Evolutionary conservation across 35 echinoderm and acorn worm genomes (phyloP).

Genomic region (Chiridota heheva): DNA sequence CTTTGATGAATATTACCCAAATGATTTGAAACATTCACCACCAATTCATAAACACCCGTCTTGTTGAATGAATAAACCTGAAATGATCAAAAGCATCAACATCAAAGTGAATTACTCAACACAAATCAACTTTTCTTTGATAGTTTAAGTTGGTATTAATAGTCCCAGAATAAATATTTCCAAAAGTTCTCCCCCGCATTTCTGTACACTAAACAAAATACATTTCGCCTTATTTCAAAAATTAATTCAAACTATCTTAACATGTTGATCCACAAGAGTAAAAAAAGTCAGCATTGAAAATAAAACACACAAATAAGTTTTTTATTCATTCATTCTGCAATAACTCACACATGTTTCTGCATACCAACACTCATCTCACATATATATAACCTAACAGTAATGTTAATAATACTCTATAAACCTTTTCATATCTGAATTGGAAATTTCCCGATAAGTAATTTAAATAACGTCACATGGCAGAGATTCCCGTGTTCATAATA

Average conservation of each 20-base stretch:
- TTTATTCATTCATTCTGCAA: too few species aligned
- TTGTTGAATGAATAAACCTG: conserved; percentile 65
- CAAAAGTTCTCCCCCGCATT: not conserved
- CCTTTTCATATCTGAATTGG: too few species aligned
- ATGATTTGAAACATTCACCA: conserved; percentile 70
- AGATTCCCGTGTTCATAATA: too few species aligned
- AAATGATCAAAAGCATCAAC: not conserved
- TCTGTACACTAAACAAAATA: not conserved
- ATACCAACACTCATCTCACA: too few species aligned
- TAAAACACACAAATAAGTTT: too few species aligned
- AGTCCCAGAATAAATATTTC: not conserved
- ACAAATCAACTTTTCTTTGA: not conserved
- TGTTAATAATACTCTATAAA: too few species aligned
- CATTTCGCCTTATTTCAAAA: not conserved
- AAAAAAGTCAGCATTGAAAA: too few species aligned
- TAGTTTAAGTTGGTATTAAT: not conserved
- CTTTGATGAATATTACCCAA: conserved; percentile 65
- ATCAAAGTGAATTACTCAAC: not conserved
- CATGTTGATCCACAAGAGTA: too few species aligned
- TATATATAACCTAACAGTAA: too few species aligned
- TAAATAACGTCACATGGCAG: too few species aligned
- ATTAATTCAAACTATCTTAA: not conserved
- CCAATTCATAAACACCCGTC: conserved; percentile 47
- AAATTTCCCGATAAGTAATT: too few species aligned
- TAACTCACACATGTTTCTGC: too few species aligned